A percentile compares a stretch with the other conserved stretches of the same genome.
phyloP scores from a whole-genome alignment of 2,797 vertebrate species.

The Austrolebias charrua region DNA sequence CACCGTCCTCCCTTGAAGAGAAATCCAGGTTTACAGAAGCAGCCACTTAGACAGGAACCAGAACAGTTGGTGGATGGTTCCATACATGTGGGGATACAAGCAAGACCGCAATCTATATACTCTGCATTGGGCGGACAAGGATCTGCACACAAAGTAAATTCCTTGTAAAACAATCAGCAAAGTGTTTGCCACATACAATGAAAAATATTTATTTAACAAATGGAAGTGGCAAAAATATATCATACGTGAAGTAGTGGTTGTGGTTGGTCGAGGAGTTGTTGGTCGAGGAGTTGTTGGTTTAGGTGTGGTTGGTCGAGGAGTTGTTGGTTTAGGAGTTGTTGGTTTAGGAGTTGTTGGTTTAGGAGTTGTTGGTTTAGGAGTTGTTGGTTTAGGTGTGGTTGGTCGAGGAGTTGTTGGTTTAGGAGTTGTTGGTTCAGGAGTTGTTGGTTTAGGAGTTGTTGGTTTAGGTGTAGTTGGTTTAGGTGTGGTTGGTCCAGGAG shows the following conservation, averaged over 20 bases:
- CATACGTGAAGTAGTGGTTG: slow-evolving; percentile 36
- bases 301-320: not conserved
- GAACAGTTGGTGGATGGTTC: slow-evolving; percentile 77
- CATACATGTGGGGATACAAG: slow-evolving; percentile 77
- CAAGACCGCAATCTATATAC: slow-evolving; percentile 76
- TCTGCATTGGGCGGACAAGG: slow-evolving; percentile 75
- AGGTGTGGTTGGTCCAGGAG: slow-evolving; percentile 6
- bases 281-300: slow-evolving; percentile 27
- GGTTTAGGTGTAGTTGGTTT: too few species aligned
- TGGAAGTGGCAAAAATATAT: not conserved
- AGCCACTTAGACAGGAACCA: slow-evolving; percentile 73
- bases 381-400: slow-evolving; percentile 15
- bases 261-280: slow-evolving; percentile 17
- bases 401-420: not conserved
- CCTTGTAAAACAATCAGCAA: not conserved
- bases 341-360: too few species aligned
- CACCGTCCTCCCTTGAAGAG: slow-evolving; percentile 74
- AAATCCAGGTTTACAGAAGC: slow-evolving; percentile 82
- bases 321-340: too few species aligned
- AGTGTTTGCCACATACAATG: not conserved
- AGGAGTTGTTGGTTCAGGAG: slow-evolving; percentile 9
- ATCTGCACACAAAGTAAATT: slow-evolving; percentile 35
- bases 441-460: too few species aligned
- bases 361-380: slow-evolving; percentile 20
- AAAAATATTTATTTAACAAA: not conserved